Percentiles rank a stretch among this genome's conserved stretches.
Conservation (phyloP, 2,888 invertebrate species). For the Biston stratarius region DNA sequence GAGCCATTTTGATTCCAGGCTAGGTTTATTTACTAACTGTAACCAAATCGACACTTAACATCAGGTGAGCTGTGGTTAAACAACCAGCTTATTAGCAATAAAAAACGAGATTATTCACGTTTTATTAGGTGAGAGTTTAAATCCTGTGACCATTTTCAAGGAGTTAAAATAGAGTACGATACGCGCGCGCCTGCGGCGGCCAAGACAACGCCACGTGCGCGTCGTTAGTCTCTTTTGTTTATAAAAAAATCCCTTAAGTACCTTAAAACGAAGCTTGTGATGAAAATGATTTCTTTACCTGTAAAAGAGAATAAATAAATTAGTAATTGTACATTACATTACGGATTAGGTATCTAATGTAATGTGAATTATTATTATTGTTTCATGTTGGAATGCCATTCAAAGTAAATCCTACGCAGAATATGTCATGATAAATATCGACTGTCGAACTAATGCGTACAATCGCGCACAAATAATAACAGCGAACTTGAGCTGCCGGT, state of each 20-base stretch:
- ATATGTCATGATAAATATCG: constrained; percentile 31
- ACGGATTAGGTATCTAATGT: constrained; percentile 11
- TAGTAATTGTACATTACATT: background rate
- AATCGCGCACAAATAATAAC: background rate
- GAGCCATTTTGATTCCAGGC: too few species aligned
- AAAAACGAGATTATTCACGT: too few species aligned
- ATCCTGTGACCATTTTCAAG: too few species aligned
- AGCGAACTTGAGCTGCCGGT: background rate
- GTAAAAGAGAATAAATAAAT: constrained; percentile 14
- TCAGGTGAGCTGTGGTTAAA: too few species aligned
- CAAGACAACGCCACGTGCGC: too few species aligned
- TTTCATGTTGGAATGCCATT: constrained; percentile 21
- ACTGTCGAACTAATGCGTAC: constrained; percentile 31
- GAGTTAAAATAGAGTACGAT: too few species aligned
- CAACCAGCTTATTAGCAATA: too few species aligned
- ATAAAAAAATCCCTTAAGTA: background rate
- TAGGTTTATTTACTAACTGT: too few species aligned
- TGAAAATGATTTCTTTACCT: constrained; percentile 15
- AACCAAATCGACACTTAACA: too few species aligned
- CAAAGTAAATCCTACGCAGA: constrained; percentile 28
- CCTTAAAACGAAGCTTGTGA: background rate
- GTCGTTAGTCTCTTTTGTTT: too few species aligned
- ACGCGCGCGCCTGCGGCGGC: too few species aligned
- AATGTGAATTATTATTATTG: constrained; percentile 21
- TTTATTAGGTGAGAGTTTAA: too few species aligned